phyloP scores from a whole-genome alignment of 2,888 invertebrate species.

The Drosophila diplacantha region DNA sequence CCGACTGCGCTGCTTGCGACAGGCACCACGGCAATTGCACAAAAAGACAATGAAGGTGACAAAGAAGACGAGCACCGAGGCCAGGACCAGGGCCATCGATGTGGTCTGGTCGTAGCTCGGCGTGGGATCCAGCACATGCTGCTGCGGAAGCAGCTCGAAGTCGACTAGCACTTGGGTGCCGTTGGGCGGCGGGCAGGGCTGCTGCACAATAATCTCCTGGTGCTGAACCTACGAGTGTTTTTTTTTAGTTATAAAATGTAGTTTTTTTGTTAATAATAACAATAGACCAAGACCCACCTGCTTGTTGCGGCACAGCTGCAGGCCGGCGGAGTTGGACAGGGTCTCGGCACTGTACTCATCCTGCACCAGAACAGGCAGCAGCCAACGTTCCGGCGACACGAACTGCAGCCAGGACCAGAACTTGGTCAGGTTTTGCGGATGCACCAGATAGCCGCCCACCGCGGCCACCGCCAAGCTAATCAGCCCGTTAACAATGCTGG shows the following conservation, averaged over 20 bases:
- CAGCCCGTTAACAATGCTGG: slow-evolving; percentile 81
- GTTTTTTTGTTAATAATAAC: neutral
- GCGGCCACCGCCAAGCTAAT: slow-evolving; percentile 81
- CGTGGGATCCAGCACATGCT: slow-evolving; percentile 79
- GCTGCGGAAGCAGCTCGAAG: slow-evolving; percentile 79
- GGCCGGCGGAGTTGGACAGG: slow-evolving; percentile 79
- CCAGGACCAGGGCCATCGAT: slow-evolving; percentile 81
- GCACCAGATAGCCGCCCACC: slow-evolving; percentile 84
- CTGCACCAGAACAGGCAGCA: slow-evolving; percentile 82
- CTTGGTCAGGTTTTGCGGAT: slow-evolving; percentile 83
- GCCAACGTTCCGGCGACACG: slow-evolving; percentile 86
- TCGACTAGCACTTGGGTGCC: slow-evolving; percentile 84
- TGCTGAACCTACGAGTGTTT: slow-evolving; percentile 82
- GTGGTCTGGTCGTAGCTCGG: slow-evolving; percentile 80
- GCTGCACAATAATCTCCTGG: slow-evolving; percentile 91
- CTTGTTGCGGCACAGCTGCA: slow-evolving; percentile 83
- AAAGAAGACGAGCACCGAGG: slow-evolving; percentile 82
- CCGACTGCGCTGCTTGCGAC: slow-evolving; percentile 65
- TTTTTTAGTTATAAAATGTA: no score
- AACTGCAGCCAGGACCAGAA: slow-evolving; percentile 84
- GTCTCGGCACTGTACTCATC: slow-evolving; percentile 84
- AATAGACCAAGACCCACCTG: slow-evolving; percentile 79
- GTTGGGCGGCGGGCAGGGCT: slow-evolving; percentile 88
- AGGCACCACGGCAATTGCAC: slow-evolving; percentile 78
- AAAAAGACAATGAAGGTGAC: slow-evolving; percentile 82